Evolutionary conservation across 2,888 invertebrate species (phyloP).

Genomic region (Cephus spinipes): DNA sequence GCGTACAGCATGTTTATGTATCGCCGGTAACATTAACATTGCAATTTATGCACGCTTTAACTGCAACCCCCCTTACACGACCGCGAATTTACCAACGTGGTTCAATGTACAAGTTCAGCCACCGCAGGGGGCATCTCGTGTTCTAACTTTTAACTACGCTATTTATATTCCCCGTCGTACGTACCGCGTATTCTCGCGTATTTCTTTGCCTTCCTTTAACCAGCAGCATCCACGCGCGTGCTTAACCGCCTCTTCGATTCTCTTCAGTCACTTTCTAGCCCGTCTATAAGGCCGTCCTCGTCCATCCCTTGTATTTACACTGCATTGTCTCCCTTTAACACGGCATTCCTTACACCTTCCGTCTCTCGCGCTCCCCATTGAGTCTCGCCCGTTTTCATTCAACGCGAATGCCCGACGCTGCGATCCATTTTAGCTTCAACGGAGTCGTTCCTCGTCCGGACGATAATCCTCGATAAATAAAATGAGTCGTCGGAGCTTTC

Average conservation of each 20-base stretch:
- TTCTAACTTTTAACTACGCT: constrained; percentile 28
- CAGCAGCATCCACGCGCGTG: not conserved
- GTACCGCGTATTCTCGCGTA: constrained; percentile 2
- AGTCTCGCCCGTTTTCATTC: not conserved
- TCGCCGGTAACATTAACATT: constrained; percentile 61
- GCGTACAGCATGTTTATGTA: constrained; percentile 64
- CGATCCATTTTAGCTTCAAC: not conserved
- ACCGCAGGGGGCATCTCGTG: constrained; percentile 43
- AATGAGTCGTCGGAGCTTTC: not conserved
- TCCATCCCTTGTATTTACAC: not conserved
- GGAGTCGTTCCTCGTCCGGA: not conserved
- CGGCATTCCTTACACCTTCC: not conserved
- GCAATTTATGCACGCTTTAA: constrained; percentile 63
- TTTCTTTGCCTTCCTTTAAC: not conserved
- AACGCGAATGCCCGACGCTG: not conserved
- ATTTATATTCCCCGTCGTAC: constrained; percentile 40
- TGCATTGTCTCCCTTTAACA: not conserved
- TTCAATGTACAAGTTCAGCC: constrained; percentile 52
- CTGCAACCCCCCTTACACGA: constrained; percentile 51
- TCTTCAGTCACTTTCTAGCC: not conserved
- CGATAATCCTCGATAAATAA: not conserved
- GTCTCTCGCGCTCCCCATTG: not conserved
- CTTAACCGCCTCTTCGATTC: not conserved
- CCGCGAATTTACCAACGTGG: constrained; percentile 56
- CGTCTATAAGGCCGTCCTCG: not conserved